Base-by-base conservation (phyloP, 1,140 invertebrate genomes). In the Sarcophaga peregrina region DNA sequence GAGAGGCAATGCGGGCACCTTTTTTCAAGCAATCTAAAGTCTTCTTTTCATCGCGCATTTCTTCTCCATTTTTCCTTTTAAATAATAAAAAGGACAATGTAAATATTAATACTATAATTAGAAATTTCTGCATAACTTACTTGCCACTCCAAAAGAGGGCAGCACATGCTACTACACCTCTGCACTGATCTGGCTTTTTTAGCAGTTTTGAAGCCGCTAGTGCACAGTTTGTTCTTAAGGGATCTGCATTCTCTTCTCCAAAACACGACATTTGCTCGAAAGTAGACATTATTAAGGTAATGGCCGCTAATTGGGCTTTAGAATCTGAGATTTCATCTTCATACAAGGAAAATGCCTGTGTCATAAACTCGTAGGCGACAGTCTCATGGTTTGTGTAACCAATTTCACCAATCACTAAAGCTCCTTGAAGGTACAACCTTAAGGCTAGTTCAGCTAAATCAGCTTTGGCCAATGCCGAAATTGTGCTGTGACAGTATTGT, bases 321-420 rank as follows among this genome's bases (percentile, higher is more conserved):
- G 97, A 98, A 88, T 99, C 98, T 8, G 96, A 97, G 86, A 99
- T 98, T 91, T 99, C 98, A 90, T 99, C 98, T 91, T 99, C 98
- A 87, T 99, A 99, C 78, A 99, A 92, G 0, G 97, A 97, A 91
- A 99, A 99, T 0, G 97, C 97, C 93, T 99, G 98, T 45, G 98
- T 98, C 88, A 99, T 95, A 88, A 98, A 99, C 91, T 99, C 98
- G 91, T 99, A 99, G 0, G 98, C 97, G 0, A 99, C 95, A 58
- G 97, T 97, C 91, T 99, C 98, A 89, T 97, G 96, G 89, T 98
- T 98, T 85, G 98, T 96, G 91, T 99, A 99, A 7, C 94, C 93
- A 81, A 99, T 98, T 90, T 96, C 94, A 74, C 96, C 96, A 75
- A 98, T 97, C 0, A 97, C 96, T 75, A 99, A 91, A 0, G 98